A percentile compares a stretch with the other conserved stretches of the same genome.
phyloP scores from a whole-genome alignment of 2,888 invertebrate genomes.

The Epirrita christyi region DNA sequence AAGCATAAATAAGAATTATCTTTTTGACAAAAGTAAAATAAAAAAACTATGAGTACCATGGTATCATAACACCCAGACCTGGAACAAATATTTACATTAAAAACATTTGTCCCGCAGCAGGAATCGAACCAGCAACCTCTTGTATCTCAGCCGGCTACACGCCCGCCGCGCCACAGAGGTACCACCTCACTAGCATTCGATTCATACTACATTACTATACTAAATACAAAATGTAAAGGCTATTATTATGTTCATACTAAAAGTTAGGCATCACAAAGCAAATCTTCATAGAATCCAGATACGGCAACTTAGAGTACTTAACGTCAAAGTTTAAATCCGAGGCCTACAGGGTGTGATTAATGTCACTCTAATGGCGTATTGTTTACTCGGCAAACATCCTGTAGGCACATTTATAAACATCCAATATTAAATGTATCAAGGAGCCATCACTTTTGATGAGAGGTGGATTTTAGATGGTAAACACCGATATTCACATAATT shows the following conservation, averaged over 20 bases:
- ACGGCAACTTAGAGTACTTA: slow-evolving; percentile 41
- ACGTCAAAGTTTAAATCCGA: slow-evolving; percentile 37
- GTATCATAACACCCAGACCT: no score
- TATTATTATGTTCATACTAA: background rate
- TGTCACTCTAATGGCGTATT: slow-evolving; percentile 65
- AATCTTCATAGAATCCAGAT: slow-evolving; percentile 24
- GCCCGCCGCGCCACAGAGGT: no score
- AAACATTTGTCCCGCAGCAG: no score
- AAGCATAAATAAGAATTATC: no score
- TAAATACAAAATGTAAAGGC: no score
- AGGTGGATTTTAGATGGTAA: slow-evolving; percentile 4
- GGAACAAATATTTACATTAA: no score
- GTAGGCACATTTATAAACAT: slow-evolving; percentile 10
- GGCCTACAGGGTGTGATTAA: slow-evolving; percentile 53
- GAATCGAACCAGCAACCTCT: no score
- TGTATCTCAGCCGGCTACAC: no score
- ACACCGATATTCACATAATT: background rate
- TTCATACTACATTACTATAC: no score
- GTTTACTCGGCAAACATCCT: slow-evolving; percentile 46
- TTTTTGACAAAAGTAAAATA: no score
- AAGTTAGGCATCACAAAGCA: slow-evolving; percentile 19
- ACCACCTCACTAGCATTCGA: no score
- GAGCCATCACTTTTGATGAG: background rate
- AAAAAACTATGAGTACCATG: no score
- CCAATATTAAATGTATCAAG: background rate